A percentile compares a stretch with the other conserved stretches of the same genome.
Conservation (phyloP, 1,140 invertebrate species). For the Battus philenor region DNA sequence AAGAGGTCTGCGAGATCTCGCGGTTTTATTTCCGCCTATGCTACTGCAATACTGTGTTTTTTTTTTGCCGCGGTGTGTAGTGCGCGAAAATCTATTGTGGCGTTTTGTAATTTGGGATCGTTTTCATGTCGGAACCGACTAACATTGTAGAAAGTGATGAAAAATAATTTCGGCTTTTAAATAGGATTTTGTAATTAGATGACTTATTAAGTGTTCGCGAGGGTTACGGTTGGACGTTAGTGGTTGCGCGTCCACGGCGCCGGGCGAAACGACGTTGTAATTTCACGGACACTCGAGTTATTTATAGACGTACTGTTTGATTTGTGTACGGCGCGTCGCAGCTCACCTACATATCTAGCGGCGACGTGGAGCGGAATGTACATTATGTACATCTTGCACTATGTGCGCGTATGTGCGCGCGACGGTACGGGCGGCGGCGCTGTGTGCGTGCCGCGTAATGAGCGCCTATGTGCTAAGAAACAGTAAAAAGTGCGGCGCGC, state of each 20-base stretch:
- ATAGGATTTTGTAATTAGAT: no score
- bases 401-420: constrained; percentile 40
- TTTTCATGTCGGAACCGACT: no score
- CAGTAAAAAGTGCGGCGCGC: constrained; percentile 75
- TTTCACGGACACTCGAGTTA: constrained; percentile 65
- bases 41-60: not conserved
- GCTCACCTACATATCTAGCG: constrained; percentile 67
- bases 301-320: constrained; percentile 67
- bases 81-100: constrained; percentile 1
- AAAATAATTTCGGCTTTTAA: no score
- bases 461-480: constrained; percentile 71
- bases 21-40: constrained; percentile 8
- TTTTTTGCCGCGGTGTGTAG: not conserved
- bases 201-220: no score
- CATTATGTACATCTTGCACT: constrained; percentile 61
- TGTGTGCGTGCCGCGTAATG: constrained; percentile 69
- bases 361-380: constrained; percentile 41
- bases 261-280: constrained; percentile 30
- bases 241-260: not conserved
- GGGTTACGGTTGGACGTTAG: not conserved
- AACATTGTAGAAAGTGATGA: no score
- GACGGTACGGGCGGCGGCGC: constrained; percentile 48
- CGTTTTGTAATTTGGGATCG: not conserved
- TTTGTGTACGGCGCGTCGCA: constrained; percentile 55
- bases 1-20: constrained; percentile 7